phyloP scores from a whole-genome alignment of 1,140 invertebrate genomes.

The Drosophila pseudoananassae region DNA sequence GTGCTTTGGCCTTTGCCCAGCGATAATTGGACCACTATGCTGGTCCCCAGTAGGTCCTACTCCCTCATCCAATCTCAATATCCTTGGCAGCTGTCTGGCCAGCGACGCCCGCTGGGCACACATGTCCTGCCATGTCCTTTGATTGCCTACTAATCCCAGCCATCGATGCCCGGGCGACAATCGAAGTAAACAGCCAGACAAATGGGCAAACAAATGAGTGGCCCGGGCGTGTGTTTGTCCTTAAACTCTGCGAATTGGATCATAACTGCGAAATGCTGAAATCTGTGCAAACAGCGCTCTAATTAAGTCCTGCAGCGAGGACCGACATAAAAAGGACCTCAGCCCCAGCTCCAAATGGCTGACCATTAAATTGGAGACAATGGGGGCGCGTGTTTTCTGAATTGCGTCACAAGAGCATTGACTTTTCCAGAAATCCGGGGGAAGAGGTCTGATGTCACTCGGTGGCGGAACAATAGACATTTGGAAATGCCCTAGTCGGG shows the following conservation, averaged over 20 bases:
- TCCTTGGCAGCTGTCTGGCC: slow-evolving; percentile 55
- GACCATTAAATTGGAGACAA: slow-evolving; percentile 44
- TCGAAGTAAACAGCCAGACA: slow-evolving; percentile 68
- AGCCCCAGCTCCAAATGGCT: slow-evolving; percentile 28
- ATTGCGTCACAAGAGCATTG: slow-evolving; percentile 36
- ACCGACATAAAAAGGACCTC: slow-evolving; percentile 48
- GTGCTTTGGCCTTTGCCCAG: slow-evolving; percentile 39
- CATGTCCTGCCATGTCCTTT: slow-evolving; percentile 51
- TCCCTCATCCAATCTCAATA: slow-evolving; percentile 24
- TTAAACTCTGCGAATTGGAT: slow-evolving; percentile 75
- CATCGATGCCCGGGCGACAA: slow-evolving; percentile 68
- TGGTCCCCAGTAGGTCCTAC: slow-evolving; percentile 36
- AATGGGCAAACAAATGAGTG: slow-evolving; percentile 76
- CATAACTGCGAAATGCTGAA: slow-evolving; percentile 71
- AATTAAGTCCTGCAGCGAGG: slow-evolving; percentile 76
- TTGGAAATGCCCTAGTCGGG: neutral
- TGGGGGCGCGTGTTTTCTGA: slow-evolving; percentile 42
- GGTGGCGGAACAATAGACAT: neutral
- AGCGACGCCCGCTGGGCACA: slow-evolving; percentile 64
- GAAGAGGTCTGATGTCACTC: slow-evolving; percentile 19
- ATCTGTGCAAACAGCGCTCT: slow-evolving; percentile 77
- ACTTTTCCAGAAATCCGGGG: neutral
- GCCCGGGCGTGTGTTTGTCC: slow-evolving; percentile 63
- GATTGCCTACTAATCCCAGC: slow-evolving; percentile 70
- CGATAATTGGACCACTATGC: slow-evolving; percentile 55